These are phyloP conservation scores for Halictus quadricinctus DNA, from an alignment of 2,888 invertebrate species.

Conservation along the genomic window DNA sequence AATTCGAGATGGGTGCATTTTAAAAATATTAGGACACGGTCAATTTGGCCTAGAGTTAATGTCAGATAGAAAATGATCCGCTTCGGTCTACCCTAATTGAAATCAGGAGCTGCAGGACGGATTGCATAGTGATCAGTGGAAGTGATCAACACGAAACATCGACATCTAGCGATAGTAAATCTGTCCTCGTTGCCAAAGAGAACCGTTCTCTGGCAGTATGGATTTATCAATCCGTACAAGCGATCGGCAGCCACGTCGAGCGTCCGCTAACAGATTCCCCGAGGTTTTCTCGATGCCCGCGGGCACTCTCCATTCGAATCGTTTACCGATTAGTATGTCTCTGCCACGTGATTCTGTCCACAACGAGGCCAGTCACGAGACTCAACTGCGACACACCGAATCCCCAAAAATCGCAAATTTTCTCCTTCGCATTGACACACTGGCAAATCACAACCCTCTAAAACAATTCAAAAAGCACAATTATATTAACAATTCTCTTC, in stretches of 20 bases:
- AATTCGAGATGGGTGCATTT: no score
- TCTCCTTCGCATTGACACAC: no score
- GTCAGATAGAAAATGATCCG: no score
- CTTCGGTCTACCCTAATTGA: neutral
- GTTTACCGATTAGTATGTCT: neutral
- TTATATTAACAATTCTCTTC: no score
- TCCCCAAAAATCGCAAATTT: neutral
- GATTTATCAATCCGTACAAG: constrained; percentile 65
- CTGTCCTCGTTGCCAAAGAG: constrained; percentile 18
- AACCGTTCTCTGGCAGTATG: constrained; percentile 45
- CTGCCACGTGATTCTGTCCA: neutral
- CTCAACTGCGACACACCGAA: neutral
- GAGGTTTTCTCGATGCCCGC: neutral
- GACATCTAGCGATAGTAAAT: constrained; percentile 17
- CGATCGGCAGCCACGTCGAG: constrained; percentile 40
- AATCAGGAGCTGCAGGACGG: neutral
- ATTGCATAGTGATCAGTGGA: neutral
- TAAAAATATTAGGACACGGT: neutral
- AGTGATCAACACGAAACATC: neutral
- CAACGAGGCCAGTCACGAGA: neutral
- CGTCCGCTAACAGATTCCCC: constrained; percentile 27
- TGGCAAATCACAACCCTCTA: no score
- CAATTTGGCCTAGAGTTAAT: neutral
- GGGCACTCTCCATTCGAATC: neutral
- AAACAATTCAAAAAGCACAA: no score